Conservation (phyloP, 1,140 invertebrate genomes). For the Drosophila nigrodunni region DNA sequence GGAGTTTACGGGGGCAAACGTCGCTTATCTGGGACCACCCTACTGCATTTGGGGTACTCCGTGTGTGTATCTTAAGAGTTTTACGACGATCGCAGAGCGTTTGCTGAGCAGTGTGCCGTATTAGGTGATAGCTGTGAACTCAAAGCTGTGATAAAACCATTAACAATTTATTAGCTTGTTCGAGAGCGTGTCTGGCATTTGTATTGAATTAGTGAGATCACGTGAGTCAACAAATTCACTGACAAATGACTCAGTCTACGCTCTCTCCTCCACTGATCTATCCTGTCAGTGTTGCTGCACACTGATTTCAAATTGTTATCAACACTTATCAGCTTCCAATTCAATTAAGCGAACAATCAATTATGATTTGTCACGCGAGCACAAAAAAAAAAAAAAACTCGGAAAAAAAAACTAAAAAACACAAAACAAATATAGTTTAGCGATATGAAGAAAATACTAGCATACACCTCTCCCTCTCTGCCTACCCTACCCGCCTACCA, state of each 20-base stretch:
- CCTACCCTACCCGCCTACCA: neutral
- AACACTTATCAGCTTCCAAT: slow-evolving; percentile 70
- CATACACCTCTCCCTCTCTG: neutral
- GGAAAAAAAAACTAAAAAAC: slow-evolving; percentile 40
- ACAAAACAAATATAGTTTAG: slow-evolving; percentile 19
- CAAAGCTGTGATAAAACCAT: slow-evolving; percentile 79
- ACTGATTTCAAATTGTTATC: slow-evolving; percentile 6
- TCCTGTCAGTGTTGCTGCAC: slow-evolving; percentile 1
- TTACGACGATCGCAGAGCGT: slow-evolving; percentile 48
- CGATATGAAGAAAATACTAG: slow-evolving; percentile 32
- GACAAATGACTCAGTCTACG: slow-evolving; percentile 44
- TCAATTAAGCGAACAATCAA: slow-evolving; percentile 82
- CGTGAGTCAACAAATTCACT: slow-evolving; percentile 37
- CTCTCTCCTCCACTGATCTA: slow-evolving; percentile 7
- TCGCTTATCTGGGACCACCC: slow-evolving; percentile 54
- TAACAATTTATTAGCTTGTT: slow-evolving; percentile 79
- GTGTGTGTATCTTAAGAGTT: slow-evolving; percentile 22
- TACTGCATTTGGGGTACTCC: slow-evolving; percentile 4
- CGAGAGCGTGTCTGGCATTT: slow-evolving; percentile 56
- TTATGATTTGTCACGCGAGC: slow-evolving; percentile 81
- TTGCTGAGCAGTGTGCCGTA: slow-evolving; percentile 20
- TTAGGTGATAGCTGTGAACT: slow-evolving; percentile 65
- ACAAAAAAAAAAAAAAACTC: neutral
- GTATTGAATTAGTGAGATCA: slow-evolving; percentile 25
- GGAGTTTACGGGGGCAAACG: slow-evolving; percentile 51